These are phyloP conservation scores for Glyptemys insculpta DNA, from an alignment of 2,797 vertebrate species.

Conservation along the genomic window DNA sequence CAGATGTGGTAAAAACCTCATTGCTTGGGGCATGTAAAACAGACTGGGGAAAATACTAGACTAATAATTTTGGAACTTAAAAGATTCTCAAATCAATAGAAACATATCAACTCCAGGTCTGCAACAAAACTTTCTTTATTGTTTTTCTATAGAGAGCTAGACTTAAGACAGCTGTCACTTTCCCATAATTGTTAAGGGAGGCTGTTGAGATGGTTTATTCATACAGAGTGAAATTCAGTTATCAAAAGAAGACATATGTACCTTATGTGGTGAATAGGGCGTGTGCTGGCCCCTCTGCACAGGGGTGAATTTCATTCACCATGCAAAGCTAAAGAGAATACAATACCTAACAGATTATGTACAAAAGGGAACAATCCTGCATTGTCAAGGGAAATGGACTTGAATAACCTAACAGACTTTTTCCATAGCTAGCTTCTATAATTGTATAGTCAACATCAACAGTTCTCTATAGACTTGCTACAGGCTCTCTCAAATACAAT, in stretches of 20 bases:
- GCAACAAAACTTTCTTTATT: background rate
- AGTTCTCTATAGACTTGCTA: background rate
- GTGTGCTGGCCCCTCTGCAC: background rate
- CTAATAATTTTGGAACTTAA: background rate
- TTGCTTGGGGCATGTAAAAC: background rate
- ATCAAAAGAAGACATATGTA: background rate
- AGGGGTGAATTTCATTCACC: background rate
- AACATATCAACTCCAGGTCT: background rate
- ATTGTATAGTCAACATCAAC: too few species aligned
- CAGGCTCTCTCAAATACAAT: slow-evolving; percentile 27
- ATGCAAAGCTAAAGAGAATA: background rate
- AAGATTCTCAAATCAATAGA: background rate
- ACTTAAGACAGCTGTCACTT: too few species aligned
- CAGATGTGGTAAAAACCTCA: background rate
- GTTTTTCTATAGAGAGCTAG: background rate
- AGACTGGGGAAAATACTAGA: background rate
- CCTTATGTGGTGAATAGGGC: background rate
- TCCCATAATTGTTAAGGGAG: too few species aligned
- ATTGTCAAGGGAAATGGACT: slow-evolving; percentile 33
- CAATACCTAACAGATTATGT: slow-evolving; percentile 38
- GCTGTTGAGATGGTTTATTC: too few species aligned
- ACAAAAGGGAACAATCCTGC: slow-evolving; percentile 39
- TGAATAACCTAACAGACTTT: slow-evolving; percentile 63
- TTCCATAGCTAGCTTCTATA: background rate
- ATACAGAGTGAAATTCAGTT: background rate